phyloP scores from a whole-genome alignment of 1,140 invertebrate genomes.

The Tetramorium parvispinum region DNA sequence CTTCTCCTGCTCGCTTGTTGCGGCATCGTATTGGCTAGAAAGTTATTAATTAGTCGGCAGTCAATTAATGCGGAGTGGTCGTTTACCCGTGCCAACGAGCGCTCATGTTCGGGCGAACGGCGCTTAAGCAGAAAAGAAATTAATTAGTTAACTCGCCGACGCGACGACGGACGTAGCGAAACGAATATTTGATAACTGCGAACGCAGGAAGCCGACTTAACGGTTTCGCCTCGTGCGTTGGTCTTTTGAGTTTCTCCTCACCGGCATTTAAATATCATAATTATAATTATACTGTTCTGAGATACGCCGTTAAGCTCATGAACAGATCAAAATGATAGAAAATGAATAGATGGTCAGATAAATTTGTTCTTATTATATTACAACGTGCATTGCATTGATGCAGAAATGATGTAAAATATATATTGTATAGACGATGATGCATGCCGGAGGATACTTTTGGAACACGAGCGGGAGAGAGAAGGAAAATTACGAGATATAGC shows the following conservation, averaged over 20 bases:
- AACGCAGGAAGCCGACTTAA: slow-evolving; percentile 15
- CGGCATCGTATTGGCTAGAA: slow-evolving; percentile 22
- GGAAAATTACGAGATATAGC: slow-evolving; percentile 91
- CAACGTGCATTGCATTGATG: background rate
- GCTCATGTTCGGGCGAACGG: background rate
- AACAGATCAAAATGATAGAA: background rate
- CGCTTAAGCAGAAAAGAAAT: slow-evolving; percentile 71
- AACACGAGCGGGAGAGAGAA: slow-evolving; percentile 88
- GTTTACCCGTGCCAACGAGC: slow-evolving; percentile 17
- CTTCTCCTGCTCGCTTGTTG: slow-evolving; percentile 1
- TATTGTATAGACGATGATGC: slow-evolving; percentile 80
- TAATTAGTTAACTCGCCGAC: slow-evolving; percentile 74
- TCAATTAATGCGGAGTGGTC: slow-evolving; percentile 62
- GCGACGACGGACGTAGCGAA: slow-evolving; percentile 37
- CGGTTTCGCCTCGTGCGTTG: slow-evolving; percentile 23
- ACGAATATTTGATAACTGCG: slow-evolving; percentile 75
- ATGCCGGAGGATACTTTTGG: slow-evolving; percentile 84
- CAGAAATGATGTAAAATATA: background rate
- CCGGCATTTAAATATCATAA: background rate
- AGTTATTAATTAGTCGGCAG: slow-evolving; percentile 71
- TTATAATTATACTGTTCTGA: slow-evolving; percentile 28
- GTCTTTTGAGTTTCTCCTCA: slow-evolving; percentile 5
- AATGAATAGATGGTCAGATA: background rate
- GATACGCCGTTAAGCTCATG: background rate
- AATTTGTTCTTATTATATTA: background rate